These are phyloP conservation scores for Panorpa germanica DNA, from an alignment of 2,888 invertebrate species.

Conservation along the genomic window DNA sequence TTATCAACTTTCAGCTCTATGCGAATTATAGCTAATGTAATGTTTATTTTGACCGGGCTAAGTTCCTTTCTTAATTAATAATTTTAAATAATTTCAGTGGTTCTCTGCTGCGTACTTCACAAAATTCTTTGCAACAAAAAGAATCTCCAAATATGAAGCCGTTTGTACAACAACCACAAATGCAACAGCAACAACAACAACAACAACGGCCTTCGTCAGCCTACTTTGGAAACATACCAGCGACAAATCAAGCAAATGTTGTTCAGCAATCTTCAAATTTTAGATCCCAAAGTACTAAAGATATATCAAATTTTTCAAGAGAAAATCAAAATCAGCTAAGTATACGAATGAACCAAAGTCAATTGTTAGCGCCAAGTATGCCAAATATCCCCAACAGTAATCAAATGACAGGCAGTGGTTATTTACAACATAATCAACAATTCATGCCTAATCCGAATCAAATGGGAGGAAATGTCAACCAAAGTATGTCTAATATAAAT, in stretches of 20 bases:
- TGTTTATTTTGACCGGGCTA: no score
- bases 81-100: slow-evolving; percentile 18
- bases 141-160: slow-evolving; percentile 16
- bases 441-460: no score
- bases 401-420: slow-evolving; percentile 14
- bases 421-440: no score
- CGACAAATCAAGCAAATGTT: slow-evolving; percentile 14
- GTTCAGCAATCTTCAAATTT: no score
- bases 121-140: slow-evolving; percentile 32
- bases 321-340: slow-evolving; percentile 19
- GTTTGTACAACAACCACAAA: slow-evolving; percentile 15
- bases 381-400: slow-evolving; percentile 23
- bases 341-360: slow-evolving; percentile 20
- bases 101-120: slow-evolving; percentile 40
- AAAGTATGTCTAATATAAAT: no score
- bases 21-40: no score
- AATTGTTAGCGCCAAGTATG: slow-evolving; percentile 25
- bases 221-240: slow-evolving; percentile 20
- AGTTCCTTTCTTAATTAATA: slow-evolving; percentile 5
- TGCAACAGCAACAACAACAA: slow-evolving; percentile 14
- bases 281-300: no score
- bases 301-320: slow-evolving; percentile 18
- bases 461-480: no score
- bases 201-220: slow-evolving; percentile 22
- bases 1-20: no score